Conservation (phyloP, 2,113 vertebrate genomes). For the Rhizomys pruinosus region DNA sequence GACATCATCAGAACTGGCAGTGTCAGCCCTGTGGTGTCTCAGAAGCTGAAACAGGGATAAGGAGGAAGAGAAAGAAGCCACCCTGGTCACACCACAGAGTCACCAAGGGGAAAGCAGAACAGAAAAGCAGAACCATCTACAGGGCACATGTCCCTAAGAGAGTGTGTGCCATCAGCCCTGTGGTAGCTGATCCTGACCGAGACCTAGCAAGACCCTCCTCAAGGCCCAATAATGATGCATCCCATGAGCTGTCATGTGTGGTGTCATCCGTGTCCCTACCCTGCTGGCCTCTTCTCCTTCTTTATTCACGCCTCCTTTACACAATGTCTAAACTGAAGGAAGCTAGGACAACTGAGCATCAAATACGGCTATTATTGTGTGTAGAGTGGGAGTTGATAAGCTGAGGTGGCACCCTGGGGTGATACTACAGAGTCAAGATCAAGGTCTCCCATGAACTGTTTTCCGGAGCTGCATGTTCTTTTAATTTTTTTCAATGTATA, state of each 20-base stretch:
- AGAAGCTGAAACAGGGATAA: neutral
- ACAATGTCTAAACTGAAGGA: neutral
- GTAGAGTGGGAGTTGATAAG: neutral
- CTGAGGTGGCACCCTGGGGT: rapidly evolving
- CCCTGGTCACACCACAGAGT: neutral
- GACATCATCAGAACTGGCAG: neutral
- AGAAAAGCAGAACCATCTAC: neutral
- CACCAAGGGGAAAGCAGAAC: neutral
- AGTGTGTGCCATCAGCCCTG: rapidly evolving
- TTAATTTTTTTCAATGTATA: too few relatives aligned
- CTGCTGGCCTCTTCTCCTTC: neutral
- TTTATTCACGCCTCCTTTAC: neutral
- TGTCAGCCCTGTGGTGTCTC: rapidly evolving
- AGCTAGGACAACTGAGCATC: neutral
- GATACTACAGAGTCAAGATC: neutral
- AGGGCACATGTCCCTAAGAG: rapidly evolving
- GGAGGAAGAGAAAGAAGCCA: neutral
- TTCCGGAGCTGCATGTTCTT: too few relatives aligned
- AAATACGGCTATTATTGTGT: neutral
- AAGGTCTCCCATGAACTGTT: rapidly evolving
- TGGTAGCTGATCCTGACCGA: neutral
- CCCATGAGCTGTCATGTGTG: rapidly evolving
- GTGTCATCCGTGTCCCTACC: neutral
- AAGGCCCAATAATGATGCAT: rapidly evolving
- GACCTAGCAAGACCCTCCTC: neutral